Percentiles rank a stretch among this genome's conserved stretches.
phyloP scores from a whole-genome alignment of 2,113 vertebrate species.

The Rhynchopsitta pachyrhyncha region DNA sequence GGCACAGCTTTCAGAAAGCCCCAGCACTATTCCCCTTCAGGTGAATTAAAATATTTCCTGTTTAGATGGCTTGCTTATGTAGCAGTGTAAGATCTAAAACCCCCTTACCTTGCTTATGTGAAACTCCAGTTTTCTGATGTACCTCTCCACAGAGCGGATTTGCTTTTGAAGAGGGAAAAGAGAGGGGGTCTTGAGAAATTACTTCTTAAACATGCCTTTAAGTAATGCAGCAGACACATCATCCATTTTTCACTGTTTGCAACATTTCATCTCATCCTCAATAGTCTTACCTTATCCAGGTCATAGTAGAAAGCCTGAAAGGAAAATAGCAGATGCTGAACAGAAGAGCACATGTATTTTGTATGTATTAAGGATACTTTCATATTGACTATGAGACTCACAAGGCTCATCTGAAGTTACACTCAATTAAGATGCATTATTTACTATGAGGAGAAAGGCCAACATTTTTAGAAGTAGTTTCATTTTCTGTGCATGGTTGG shows the following conservation, averaged over 20 bases:
- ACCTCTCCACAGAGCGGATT: conserved; percentile 88
- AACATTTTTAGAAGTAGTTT: background rate
- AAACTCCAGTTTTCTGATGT: conserved; percentile 91
- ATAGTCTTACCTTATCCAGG: conserved; percentile 88
- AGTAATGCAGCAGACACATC: background rate
- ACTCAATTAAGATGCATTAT: too few species aligned
- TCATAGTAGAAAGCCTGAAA: conserved; percentile 94
- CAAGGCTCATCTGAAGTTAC: background rate
- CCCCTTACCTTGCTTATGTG: conserved; percentile 92
- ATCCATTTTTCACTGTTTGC: background rate
- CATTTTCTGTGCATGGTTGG: background rate
- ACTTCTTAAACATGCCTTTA: background rate
- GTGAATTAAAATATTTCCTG: background rate
- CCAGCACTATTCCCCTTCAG: background rate
- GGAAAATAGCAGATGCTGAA: conserved; percentile 18
- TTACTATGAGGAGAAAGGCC: background rate
- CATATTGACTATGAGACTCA: background rate
- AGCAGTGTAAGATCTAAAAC: background rate
- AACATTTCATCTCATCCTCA: background rate
- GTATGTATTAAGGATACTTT: rapidly evolving
- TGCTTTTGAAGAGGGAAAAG: conserved; percentile 76
- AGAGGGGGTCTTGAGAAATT: background rate
- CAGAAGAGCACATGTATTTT: background rate
- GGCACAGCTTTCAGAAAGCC: background rate
- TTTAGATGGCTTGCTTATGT: background rate